phyloP scores from a whole-genome alignment of 2,797 vertebrate species.

The Tamandua tetradactyla region DNA sequence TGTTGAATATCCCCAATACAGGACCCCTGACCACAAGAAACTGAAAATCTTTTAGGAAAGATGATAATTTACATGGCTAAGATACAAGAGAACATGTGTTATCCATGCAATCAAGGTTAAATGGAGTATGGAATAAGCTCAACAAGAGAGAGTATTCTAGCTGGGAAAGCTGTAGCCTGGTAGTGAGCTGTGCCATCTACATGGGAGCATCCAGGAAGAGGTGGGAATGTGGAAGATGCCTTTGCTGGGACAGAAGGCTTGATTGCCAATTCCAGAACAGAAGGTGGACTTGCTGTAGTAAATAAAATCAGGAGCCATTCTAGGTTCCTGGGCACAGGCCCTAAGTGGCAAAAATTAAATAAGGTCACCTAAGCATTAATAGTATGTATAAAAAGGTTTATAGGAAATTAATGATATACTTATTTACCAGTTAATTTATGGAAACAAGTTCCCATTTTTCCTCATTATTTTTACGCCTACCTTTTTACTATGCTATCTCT shows the following conservation, averaged over 20 bases:
- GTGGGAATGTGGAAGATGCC: neutral
- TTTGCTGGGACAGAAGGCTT: neutral
- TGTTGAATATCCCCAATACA: fast-evolving
- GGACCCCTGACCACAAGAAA: neutral
- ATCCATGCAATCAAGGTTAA: no score
- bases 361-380: no score
- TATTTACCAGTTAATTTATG: fast-evolving
- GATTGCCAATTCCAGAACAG: no score
- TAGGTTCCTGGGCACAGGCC: neutral
- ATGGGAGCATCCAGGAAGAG: neutral
- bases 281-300: neutral
- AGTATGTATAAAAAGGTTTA: neutral
- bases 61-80: neutral
- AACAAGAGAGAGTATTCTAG: no score
- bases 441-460: neutral
- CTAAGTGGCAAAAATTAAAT: neutral
- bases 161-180: neutral
- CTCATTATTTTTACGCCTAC: neutral
- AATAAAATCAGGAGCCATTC: neutral
- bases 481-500: neutral
- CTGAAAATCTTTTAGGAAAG: no score
- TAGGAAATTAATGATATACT: no score
- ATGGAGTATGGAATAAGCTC: neutral
- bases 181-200: neutral
- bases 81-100: fast-evolving